phyloP scores from a whole-genome alignment of 2,797 vertebrate genomes.

The Ambastaia sidthimunki region DNA sequence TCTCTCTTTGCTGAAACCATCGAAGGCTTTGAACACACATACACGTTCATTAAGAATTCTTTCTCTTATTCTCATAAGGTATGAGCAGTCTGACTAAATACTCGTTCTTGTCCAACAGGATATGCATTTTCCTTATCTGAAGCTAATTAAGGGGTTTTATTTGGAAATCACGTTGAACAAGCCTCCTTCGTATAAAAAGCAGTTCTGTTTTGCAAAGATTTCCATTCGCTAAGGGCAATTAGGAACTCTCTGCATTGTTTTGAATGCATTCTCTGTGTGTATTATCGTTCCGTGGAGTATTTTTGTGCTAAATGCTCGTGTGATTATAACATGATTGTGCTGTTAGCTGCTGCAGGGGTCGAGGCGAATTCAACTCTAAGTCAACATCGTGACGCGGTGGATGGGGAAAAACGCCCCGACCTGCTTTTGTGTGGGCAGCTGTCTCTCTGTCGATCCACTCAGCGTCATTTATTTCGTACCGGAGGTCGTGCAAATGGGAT shows the following conservation, averaged over 20 bases:
- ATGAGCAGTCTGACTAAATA: neutral
- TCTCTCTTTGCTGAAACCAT: constrained; percentile 21
- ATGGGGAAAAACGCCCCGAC: constrained; percentile 27
- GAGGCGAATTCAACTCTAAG: constrained; percentile 27
- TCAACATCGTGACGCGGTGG: constrained; percentile 49
- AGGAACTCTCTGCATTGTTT: neutral
- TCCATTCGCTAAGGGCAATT: neutral
- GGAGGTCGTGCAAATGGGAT: constrained; percentile 19
- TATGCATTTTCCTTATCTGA: neutral
- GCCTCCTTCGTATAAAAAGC: neutral
- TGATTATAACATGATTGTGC: constrained; percentile 38
- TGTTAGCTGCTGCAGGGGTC: constrained; percentile 31
- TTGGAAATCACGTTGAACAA: neutral
- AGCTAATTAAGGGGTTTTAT: neutral
- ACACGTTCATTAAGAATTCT: neutral
- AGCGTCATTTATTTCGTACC: constrained; percentile 47
- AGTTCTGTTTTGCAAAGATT: neutral
- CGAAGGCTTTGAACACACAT: constrained; percentile 1
- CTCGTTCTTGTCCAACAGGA: neutral
- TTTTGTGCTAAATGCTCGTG: constrained; percentile 23
- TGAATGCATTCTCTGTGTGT: constrained; percentile 5
- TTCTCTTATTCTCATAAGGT: neutral
- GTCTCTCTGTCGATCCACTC: constrained; percentile 30
- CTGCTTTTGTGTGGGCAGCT: constrained; percentile 52
- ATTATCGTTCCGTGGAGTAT: constrained; percentile 12